These are phyloP conservation scores for Sinocyclocheilus anshuiensis DNA, from an alignment of 2,113 vertebrate genomes.

Conservation along the genomic window DNA sequence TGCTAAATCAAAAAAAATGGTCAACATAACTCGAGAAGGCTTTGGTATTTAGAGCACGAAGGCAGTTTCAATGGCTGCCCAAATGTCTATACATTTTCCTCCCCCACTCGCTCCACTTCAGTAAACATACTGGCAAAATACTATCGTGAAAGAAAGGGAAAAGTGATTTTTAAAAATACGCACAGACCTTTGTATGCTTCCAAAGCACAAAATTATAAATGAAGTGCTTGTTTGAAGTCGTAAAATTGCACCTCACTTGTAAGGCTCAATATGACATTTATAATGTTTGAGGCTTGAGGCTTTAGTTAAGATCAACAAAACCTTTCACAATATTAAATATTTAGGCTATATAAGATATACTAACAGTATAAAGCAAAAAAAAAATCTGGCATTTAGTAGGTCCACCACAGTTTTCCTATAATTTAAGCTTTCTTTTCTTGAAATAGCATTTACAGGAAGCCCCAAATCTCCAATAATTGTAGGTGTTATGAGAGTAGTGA, in stretches of 20 bases:
- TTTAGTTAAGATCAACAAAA: constrained; percentile 28
- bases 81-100: constrained; percentile 44
- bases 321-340: constrained; percentile 9
- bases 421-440: constrained; percentile 43
- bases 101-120: constrained; percentile 34
- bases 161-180: neutral
- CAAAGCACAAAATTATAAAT: neutral
- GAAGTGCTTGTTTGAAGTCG: neutral
- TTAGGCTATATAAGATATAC: neutral
- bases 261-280: neutral
- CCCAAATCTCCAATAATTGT: constrained; percentile 55
- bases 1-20: neutral
- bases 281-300: neutral
- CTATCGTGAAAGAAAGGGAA: neutral
- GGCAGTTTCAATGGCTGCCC: constrained; percentile 37
- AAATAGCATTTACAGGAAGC: constrained; percentile 52
- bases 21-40: neutral
- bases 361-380: constrained; percentile 1
- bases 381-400: neutral
- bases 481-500: constrained; percentile 51
- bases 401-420: neutral
- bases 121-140: constrained; percentile 23
- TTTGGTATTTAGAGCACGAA: constrained; percentile 24
- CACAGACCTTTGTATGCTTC: neutral
- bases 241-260: constrained; percentile 17